phyloP scores from a whole-genome alignment of 2,113 vertebrate genomes.

The Peucedramus taeniatus region DNA sequence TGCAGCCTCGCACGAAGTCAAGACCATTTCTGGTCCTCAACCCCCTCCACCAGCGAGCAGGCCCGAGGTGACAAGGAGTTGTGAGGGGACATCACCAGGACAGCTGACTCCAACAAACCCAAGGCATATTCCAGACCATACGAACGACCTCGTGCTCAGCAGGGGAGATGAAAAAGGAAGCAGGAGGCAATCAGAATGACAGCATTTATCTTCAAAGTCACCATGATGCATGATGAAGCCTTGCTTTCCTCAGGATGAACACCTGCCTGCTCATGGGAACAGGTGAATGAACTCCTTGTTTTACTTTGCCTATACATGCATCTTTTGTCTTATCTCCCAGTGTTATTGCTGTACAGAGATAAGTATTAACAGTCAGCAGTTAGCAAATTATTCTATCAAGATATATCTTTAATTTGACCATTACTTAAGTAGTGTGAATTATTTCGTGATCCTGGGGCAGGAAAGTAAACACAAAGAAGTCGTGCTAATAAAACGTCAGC shows the following conservation, averaged over 20 bases:
- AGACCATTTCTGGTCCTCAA: background rate
- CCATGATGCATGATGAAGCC: background rate
- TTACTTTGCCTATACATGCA: background rate
- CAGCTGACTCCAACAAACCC: background rate
- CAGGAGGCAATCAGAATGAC: accelerated
- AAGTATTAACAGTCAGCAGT: background rate
- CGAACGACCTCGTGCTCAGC: no score
- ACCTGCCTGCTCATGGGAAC: background rate
- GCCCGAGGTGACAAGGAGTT: background rate
- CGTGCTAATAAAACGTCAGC: background rate
- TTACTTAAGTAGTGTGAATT: background rate
- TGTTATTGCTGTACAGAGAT: background rate
- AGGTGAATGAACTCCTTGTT: background rate
- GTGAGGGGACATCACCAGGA: background rate
- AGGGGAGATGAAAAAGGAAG: background rate
- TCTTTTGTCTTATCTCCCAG: background rate
- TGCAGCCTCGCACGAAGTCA: background rate
- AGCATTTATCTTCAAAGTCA: background rate
- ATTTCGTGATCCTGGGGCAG: background rate
- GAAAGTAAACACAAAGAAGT: background rate
- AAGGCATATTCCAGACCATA: background rate
- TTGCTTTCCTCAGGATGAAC: background rate
- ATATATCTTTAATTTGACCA: background rate
- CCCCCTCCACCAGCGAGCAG: accelerated
- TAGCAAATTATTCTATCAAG: background rate